Percentiles rank a stretch among this genome's conserved stretches.
Evolutionary conservation across 2,797 vertebrate species (phyloP).

Genomic region (Chrosomus eos): DNA sequence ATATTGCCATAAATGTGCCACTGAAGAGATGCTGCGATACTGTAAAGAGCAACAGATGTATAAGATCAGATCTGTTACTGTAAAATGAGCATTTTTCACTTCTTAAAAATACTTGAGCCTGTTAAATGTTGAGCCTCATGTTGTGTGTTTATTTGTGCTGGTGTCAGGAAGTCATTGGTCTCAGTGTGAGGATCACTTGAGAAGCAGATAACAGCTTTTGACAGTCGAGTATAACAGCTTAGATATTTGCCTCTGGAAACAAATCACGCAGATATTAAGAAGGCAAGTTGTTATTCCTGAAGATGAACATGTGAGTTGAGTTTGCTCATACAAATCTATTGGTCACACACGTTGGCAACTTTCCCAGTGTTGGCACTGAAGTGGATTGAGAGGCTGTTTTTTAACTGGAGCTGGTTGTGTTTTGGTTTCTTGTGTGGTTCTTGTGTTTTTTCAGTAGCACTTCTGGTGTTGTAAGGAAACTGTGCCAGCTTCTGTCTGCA

Average conservation of each 20-base stretch:
- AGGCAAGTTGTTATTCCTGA: not conserved
- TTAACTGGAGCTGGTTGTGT: not conserved
- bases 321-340: not conserved
- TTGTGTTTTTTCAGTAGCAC: slow-evolving; percentile 4
- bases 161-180: not conserved
- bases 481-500: not conserved
- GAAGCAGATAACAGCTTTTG: slow-evolving; percentile 1
- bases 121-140: not conserved
- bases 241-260: not conserved
- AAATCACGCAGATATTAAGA: not conserved
- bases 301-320: not conserved
- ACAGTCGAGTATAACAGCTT: not conserved
- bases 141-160: not conserved
- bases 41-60: not conserved
- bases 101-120: not conserved
- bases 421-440: slow-evolving; percentile 5
- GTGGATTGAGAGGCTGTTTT: not conserved
- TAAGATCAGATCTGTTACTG: not conserved
- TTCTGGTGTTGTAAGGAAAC: slow-evolving; percentile 6
- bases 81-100: not conserved
- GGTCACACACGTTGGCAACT: not conserved
- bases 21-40: not conserved
- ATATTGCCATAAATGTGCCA: not conserved
- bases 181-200: not conserved
- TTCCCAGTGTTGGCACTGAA: not conserved